Conservation (phyloP, 2,113 vertebrate species). For the Sturnira hondurensis region DNA sequence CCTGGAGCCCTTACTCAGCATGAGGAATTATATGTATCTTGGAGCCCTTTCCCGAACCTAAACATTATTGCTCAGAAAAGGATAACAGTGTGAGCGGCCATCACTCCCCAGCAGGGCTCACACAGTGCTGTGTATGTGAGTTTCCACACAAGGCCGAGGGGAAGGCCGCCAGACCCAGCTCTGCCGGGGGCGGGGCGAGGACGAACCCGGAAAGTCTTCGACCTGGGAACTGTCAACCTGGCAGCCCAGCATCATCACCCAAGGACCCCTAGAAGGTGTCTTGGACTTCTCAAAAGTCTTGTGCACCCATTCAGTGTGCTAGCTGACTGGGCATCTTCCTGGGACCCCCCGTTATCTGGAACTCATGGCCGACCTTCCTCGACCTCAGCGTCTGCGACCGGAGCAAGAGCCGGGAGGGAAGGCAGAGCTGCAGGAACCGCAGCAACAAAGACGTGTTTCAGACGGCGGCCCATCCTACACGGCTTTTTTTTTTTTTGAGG, state of each 20-base stretch:
- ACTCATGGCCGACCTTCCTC: neutral
- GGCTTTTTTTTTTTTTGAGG: neutral
- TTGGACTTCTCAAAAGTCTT: neutral
- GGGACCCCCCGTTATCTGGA: neutral
- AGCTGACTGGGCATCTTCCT: neutral
- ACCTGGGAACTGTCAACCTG: constrained; percentile 49
- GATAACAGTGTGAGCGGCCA: constrained; percentile 79
- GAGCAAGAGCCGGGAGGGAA: neutral
- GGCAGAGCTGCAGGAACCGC: neutral
- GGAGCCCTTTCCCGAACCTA: constrained; percentile 84
- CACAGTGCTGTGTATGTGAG: constrained; percentile 63
- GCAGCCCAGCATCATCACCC: neutral
- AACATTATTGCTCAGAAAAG: constrained; percentile 86
- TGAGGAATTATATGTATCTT: constrained; percentile 84
- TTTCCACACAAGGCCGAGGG: constrained; percentile 67
- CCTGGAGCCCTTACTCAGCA: constrained; percentile 84
- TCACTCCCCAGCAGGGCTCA: constrained; percentile 69
- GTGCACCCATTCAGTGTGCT: neutral
- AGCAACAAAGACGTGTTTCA: neutral
- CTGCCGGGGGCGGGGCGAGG: constrained; percentile 10
- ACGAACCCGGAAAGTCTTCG: too few relatives aligned
- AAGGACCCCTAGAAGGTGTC: neutral
- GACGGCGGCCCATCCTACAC: neutral
- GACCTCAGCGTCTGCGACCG: neutral
- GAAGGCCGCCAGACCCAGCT: constrained; percentile 74